A percentile compares a stretch with the other conserved stretches of the same genome.
Evolutionary conservation across 1,140 invertebrate species (phyloP).

Genomic region (Lucilia cuprina): DNA sequence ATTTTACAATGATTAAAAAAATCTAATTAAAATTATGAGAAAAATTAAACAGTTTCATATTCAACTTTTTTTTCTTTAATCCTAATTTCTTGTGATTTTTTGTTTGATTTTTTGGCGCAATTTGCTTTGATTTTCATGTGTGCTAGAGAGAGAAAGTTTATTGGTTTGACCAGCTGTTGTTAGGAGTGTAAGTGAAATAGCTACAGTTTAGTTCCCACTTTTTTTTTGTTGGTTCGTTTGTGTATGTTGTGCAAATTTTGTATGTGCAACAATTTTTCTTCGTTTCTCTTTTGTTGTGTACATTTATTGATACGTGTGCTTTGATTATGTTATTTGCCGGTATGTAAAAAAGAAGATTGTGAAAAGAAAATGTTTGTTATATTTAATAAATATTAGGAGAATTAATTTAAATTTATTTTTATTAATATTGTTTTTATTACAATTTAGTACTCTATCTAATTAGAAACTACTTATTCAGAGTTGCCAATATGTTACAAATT

Average conservation of each 20-base stretch:
- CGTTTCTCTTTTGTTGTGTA: constrained; percentile 20
- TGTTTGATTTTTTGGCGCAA: constrained; percentile 36
- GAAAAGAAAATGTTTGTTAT: no score
- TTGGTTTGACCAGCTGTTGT: background rate
- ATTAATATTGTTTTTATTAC: no score
- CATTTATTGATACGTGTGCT: background rate
- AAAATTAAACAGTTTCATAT: background rate
- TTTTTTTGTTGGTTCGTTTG: background rate
- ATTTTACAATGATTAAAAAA: no score
- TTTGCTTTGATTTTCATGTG: constrained; percentile 24
- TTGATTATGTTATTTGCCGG: background rate
- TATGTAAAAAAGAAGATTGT: background rate
- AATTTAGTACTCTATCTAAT: no score
- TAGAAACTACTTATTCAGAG: no score
- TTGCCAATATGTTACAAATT: no score
- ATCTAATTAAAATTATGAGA: background rate
- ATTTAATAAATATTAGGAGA: no score
- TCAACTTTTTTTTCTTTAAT: background rate
- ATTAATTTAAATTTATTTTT: no score
- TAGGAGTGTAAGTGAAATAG: background rate
- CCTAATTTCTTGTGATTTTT: background rate
- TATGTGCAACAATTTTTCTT: constrained; percentile 29
- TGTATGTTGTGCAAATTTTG: background rate
- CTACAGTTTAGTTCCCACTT: background rate
- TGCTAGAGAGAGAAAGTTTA: background rate